Percentiles rank a stretch among this genome's conserved stretches.
Evolutionary conservation across 2,113 vertebrate species (phyloP).

Genomic region (Acanthochromis polyacanthus): DNA sequence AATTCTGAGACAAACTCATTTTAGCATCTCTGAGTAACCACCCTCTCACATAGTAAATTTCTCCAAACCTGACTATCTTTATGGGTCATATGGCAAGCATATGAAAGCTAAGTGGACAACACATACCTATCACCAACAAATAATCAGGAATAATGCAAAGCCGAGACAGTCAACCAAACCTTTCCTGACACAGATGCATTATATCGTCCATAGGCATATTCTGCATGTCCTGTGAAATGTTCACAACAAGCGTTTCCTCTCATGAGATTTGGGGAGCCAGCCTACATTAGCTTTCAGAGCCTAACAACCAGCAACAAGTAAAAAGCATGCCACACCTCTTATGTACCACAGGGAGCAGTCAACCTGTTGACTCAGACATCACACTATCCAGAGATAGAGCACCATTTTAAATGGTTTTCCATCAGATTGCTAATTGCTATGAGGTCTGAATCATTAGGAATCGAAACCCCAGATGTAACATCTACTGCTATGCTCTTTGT

Average conservation of each 20-base stretch:
- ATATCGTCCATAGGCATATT: neutral
- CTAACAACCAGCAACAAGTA: constrained; percentile 72
- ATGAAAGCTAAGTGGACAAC: neutral
- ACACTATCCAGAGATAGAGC: constrained; percentile 4
- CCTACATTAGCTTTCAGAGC: constrained; percentile 50
- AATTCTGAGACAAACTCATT: too few species aligned
- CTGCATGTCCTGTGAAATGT: constrained; percentile 35
- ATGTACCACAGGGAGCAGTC: constrained; percentile 44
- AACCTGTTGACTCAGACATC: constrained; percentile 29
- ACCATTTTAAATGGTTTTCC: constrained; percentile 11
- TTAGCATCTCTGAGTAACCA: neutral
- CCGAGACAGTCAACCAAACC: neutral
- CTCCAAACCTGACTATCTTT: neutral
- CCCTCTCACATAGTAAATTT: neutral
- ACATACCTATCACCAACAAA: neutral
- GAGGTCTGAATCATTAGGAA: neutral
- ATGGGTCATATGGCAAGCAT: neutral
- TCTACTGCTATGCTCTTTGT: neutral
- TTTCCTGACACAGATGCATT: neutral
- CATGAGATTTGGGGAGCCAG: constrained; percentile 50
- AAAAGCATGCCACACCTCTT: constrained; percentile 47
- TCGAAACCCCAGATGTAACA: constrained; percentile 5
- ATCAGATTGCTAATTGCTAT: constrained; percentile 15
- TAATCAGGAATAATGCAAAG: neutral
- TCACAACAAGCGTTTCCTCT: constrained; percentile 56